phyloP scores from a whole-genome alignment of 2,888 invertebrate genomes.

The Diachrysia chrysitis region DNA sequence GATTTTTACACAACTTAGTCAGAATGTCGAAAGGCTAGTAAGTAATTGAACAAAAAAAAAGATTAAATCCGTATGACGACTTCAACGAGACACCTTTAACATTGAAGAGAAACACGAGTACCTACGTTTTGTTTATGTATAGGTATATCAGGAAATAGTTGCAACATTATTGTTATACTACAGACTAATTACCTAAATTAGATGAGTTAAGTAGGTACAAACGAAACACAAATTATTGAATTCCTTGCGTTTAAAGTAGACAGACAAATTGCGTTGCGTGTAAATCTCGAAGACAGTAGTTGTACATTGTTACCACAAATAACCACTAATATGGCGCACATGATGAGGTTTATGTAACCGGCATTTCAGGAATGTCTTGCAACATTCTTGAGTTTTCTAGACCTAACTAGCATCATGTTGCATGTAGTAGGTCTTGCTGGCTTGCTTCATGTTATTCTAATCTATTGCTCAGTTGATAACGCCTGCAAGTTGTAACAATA shows the following conservation, averaged over 20 bases:
- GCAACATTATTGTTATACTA: too few relatives aligned
- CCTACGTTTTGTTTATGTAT: too few relatives aligned
- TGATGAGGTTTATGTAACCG: not conserved
- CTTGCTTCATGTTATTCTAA: not conserved
- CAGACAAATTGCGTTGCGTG: slow-evolving; percentile 1
- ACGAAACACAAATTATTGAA: not conserved
- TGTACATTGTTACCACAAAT: slow-evolving; percentile 6
- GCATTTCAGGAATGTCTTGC: slow-evolving; percentile 1
- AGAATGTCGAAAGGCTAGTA: too few relatives aligned
- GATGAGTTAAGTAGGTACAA: not conserved
- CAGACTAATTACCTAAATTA: not conserved
- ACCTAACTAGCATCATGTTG: slow-evolving; percentile 15
- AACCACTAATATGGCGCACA: not conserved
- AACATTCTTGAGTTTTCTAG: not conserved
- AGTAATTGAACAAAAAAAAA: too few relatives aligned
- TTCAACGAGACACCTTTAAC: too few relatives aligned
- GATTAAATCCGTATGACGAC: too few relatives aligned
- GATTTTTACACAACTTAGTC: too few relatives aligned
- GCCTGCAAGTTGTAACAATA: not conserved
- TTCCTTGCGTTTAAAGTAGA: not conserved
- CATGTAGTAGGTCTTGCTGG: slow-evolving; percentile 10
- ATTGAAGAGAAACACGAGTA: too few relatives aligned
- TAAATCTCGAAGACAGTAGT: not conserved
- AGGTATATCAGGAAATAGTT: too few relatives aligned
- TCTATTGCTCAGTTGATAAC: not conserved